These are phyloP conservation scores for Pedetes capensis DNA, from an alignment of 2,113 vertebrate species.

Conservation along the genomic window DNA sequence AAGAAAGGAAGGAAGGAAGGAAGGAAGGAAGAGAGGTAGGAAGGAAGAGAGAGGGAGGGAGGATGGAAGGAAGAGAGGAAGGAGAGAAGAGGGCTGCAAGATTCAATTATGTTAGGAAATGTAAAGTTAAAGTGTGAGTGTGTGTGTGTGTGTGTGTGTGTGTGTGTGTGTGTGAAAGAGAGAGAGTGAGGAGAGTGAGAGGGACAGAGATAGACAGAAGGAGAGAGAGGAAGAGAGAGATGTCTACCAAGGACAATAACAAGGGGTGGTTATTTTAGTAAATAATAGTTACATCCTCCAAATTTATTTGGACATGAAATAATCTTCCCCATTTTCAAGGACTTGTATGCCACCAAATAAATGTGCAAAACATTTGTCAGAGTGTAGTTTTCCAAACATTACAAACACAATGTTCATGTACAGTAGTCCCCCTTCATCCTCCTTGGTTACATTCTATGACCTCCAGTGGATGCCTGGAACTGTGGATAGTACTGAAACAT, in stretches of 20 bases:
- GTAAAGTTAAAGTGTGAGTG: neutral
- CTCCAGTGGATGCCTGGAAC: neutral
- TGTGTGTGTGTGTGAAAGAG: neutral
- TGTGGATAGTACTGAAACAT: neutral
- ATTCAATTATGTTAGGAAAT: neutral
- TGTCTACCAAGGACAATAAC: neutral
- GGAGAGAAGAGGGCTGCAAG: neutral
- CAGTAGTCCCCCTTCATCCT: neutral
- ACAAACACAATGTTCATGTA: neutral
- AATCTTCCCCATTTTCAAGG: neutral
- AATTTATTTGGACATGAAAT: neutral
- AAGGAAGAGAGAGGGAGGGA: no score
- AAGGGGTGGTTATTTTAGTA: neutral
- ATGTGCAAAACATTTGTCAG: neutral
- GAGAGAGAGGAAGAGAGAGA: neutral
- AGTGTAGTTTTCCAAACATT: neutral
- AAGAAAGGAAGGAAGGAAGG: neutral
- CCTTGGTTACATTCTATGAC: neutral
- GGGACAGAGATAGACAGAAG: accelerated
- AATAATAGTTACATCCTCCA: neutral
- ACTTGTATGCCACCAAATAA: neutral
- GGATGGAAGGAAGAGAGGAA: neutral
- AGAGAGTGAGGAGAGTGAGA: neutral
- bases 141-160: neutral
- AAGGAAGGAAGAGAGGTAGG: no score